These are phyloP conservation scores for Artibeus lituratus DNA, from an alignment of 2,797 vertebrate genomes.

Conservation along the genomic window DNA sequence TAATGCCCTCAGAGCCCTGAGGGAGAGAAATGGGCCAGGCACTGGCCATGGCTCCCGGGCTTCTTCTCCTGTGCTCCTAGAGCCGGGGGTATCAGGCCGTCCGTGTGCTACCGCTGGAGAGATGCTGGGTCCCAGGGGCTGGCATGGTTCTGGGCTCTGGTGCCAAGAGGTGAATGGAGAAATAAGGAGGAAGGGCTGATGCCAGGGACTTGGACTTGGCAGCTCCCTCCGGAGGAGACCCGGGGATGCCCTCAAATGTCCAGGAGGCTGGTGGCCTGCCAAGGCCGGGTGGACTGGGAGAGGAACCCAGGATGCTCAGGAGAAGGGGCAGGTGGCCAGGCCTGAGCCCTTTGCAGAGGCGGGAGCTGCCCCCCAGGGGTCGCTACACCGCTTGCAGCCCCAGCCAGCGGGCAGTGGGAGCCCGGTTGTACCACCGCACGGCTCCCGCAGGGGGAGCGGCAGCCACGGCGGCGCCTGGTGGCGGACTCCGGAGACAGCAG, in stretches of 20 bases:
- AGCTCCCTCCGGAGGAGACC: slow-evolving; percentile 37
- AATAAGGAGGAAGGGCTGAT: background rate
- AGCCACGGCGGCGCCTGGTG: background rate
- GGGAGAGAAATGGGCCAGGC: background rate
- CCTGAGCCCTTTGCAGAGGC: background rate
- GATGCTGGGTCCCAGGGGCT: background rate
- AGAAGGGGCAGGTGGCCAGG: background rate
- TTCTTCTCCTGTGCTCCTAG: background rate
- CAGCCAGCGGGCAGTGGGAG: background rate
- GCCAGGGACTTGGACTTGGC: slow-evolving; percentile 61
- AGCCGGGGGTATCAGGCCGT: background rate
- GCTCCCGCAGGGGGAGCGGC: slow-evolving; percentile 40
- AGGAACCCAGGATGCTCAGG: background rate
- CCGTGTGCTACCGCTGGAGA: background rate
- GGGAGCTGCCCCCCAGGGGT: slow-evolving; percentile 44
- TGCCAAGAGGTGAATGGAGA: slow-evolving; percentile 51
- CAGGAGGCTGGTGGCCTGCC: slow-evolving; percentile 49
- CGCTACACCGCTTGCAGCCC: slow-evolving; percentile 44
- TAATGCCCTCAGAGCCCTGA: background rate
- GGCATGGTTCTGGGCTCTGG: slow-evolving; percentile 32
- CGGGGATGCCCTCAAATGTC: slow-evolving; percentile 55
- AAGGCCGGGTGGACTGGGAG: background rate
- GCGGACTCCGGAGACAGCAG: background rate
- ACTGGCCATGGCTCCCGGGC: background rate
- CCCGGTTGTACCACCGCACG: slow-evolving; percentile 58